These are phyloP conservation scores for Hestina assimilis DNA, from an alignment of 1,140 invertebrate species.

Conservation along the genomic window DNA sequence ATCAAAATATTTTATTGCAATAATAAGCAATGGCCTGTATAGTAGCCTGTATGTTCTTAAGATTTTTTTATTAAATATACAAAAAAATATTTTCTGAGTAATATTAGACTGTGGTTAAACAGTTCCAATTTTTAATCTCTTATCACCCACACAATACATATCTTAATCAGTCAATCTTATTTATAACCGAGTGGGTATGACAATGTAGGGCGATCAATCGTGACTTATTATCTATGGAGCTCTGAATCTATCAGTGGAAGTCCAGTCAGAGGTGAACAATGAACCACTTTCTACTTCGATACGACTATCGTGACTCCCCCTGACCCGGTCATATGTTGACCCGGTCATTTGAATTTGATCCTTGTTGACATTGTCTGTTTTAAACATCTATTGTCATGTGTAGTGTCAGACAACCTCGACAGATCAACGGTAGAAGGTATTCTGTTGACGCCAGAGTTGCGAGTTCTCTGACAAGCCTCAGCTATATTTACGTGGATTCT, in stretches of 20 bases:
- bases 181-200: conserved; percentile 36
- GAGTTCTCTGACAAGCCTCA: too few species aligned
- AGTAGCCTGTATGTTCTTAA: too few species aligned
- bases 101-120: too few species aligned
- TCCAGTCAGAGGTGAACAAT: conserved; percentile 50
- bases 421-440: too few species aligned
- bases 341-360: conserved; percentile 25
- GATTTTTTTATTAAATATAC: too few species aligned
- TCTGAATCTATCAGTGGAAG: conserved; percentile 45
- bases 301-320: conserved; percentile 39
- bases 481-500: too few species aligned
- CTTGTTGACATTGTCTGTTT: conserved; percentile 3
- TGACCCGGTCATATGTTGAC: conserved; percentile 25
- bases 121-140: conserved; percentile 9
- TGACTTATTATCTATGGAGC: conserved; percentile 54
- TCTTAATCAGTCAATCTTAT: conserved; percentile 36
- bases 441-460: too few species aligned
- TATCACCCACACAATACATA: conserved; percentile 30
- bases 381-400: too few species aligned
- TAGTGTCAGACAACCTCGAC: too few species aligned
- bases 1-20: too few species aligned
- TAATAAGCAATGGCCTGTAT: too few species aligned
- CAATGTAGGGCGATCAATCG: conserved; percentile 60
- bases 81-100: too few species aligned
- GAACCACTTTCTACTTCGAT: conserved; percentile 55